Evolutionary conservation across 2,888 invertebrate species (phyloP), one percentile per base, ranked within the genome.

Genomic region (Noctua pronuba): DNA sequence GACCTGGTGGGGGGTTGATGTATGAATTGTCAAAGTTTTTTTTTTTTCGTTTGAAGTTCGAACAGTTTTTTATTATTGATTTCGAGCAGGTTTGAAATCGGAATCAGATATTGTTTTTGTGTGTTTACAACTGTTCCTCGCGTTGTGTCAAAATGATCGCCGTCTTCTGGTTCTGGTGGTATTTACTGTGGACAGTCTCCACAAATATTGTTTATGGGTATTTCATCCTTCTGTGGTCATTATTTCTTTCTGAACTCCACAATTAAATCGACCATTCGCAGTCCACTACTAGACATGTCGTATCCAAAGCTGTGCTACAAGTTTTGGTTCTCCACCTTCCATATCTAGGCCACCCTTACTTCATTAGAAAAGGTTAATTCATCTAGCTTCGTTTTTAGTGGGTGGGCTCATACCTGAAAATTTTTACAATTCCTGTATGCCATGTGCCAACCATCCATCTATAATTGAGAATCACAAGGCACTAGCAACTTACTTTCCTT

Each of bases 1-100:
- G 13, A 11, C 38, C 49, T 64, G 5, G 68, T 73, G 66, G 80
- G 65, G 71, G 72, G 84, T 80, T 80, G 10, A 71, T 74, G 44
- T 73, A 66, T 52, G 80, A 60, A 74, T 76, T 69, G 83, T 74
- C 38, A 44, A 24, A n/a, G n/a, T n/a, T n/a, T 16, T 28, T 35
- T 41, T 62, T 84, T 78, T 68, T 75, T 68, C 6, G 16, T 44
- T 31, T 46, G 8, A 38, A 24, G 0, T 38, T 38, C 24, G 28
- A 46, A 55, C 16, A 24, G 35, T 80, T 69, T 65, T 69, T 44
- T 80, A 81, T 80, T 66, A 62, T 31, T 62, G 65, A 55, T 66
- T 76, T 55, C 76, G 55, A 64, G 21, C 28, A 55, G n/a, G 13
- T 66, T 66, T 46, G 18, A 44, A 65, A 75, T 80, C 11, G 6